Evolutionary conservation across 2,113 vertebrate genomes (phyloP).

Genomic region (Lucifuga dentata): DNA sequence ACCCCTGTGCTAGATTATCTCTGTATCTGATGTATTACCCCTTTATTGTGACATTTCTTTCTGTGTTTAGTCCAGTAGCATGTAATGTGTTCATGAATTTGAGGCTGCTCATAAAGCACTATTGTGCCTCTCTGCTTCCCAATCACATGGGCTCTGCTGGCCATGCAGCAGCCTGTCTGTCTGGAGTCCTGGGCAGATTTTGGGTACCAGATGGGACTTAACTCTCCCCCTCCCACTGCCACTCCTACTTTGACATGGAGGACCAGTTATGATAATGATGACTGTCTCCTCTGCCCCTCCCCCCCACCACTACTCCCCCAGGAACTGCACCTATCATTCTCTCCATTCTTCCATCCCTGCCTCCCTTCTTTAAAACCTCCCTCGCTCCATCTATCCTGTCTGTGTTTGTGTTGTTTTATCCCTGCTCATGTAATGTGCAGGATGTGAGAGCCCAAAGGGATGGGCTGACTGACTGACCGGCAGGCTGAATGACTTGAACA

Average conservation of each 20-base stretch:
- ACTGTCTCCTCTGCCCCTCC: slow-evolving; percentile 35
- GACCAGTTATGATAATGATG: slow-evolving; percentile 75
- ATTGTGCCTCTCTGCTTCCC: slow-evolving; percentile 34
- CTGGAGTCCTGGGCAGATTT: slow-evolving; percentile 69
- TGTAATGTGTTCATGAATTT: slow-evolving; percentile 28
- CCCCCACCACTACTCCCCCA: slow-evolving; percentile 48
- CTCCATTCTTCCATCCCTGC: slow-evolving; percentile 31
- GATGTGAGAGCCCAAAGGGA: slow-evolving; percentile 38
- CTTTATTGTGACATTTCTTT: background rate
- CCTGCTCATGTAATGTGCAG: slow-evolving; percentile 38
- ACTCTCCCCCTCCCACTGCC: slow-evolving; percentile 26
- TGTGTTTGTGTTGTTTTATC: slow-evolving; percentile 40
- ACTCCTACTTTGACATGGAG: slow-evolving; percentile 62
- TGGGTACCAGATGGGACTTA: slow-evolving; percentile 78
- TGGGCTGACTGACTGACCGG: slow-evolving; percentile 3
- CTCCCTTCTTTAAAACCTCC: slow-evolving; percentile 29
- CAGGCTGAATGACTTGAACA: slow-evolving; percentile 40
- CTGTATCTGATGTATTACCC: background rate
- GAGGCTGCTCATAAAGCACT: slow-evolving; percentile 29
- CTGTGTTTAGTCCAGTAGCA: slow-evolving; percentile 17
- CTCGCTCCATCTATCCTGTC: slow-evolving; percentile 13
- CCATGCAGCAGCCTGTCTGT: slow-evolving; percentile 54
- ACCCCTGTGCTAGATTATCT: background rate
- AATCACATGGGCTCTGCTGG: slow-evolving; percentile 19
- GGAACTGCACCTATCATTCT: slow-evolving; percentile 43